These are phyloP conservation scores for Parnassius glacialis DNA, from an alignment of 2,888 invertebrate species.

Conservation along the genomic window DNA sequence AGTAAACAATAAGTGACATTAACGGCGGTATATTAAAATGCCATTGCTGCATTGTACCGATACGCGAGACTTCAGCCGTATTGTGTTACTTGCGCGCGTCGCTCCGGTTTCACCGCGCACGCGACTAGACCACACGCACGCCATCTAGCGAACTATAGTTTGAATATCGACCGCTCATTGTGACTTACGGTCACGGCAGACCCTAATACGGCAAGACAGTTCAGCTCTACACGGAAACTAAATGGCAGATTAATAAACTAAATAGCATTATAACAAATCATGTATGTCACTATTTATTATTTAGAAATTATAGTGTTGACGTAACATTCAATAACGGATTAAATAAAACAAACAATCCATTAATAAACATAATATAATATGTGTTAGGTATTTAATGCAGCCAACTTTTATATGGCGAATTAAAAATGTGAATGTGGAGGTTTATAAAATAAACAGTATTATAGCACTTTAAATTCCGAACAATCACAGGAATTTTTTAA, in stretches of 20 bases:
- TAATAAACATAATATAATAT: no score
- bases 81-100: constrained; percentile 78
- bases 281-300: constrained; percentile 21
- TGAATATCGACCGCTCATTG: constrained; percentile 45
- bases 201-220: constrained; percentile 26
- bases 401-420: no score
- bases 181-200: constrained; percentile 34
- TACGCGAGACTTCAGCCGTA: constrained; percentile 71
- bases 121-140: constrained; percentile 79
- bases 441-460: no score
- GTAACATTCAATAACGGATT: background rate
- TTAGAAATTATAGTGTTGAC: constrained; percentile 8
- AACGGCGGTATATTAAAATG: constrained; percentile 73
- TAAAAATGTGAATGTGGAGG: no score
- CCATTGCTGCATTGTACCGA: constrained; percentile 75
- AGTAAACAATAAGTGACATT: constrained; percentile 77
- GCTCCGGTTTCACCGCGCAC: constrained; percentile 77
- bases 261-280: constrained; percentile 20
- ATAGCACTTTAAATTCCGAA: no score
- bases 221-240: constrained; percentile 24
- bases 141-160: constrained; percentile 61
- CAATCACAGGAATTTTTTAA: no score
- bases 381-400: no score
- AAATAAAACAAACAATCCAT: no score
- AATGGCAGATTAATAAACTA: constrained; percentile 25